Evolutionary conservation across 2,797 vertebrate genomes (phyloP), one percentile per base, ranked within the genome.

Genomic region (Pristis pectinata): DNA sequence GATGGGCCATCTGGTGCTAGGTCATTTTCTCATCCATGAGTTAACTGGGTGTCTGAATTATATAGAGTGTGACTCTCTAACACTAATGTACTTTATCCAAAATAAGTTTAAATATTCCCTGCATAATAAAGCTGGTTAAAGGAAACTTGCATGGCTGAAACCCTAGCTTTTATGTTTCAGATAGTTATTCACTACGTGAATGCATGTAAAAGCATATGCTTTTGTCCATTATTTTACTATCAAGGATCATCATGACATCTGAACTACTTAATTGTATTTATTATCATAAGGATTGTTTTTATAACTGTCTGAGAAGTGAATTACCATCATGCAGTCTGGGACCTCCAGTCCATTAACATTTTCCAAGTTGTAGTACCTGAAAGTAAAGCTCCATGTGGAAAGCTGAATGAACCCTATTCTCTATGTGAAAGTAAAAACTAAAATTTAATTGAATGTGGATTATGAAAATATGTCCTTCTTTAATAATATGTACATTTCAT

Each of bases 401-500:
- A 41, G n/a, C 1, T 41, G 19, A 37, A 41, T 37, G n/a, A 37
- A 34, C 30, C 34, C 53, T 87, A 34, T 87, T 87, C 4, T 59
- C 53, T 17, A 41, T 37, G 13, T 22, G 19, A 67, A 37, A 67
- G n/a, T 37, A 37, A 91, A n/a, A 67, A 91, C 34, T 53, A 76
- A 72, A n/a, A 19, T 34, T 15, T 41, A 27, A 74, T 94, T 53
- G 41, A 94, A 94, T 34, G 4, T 94, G 44, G 76, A 76, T 53
- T 74, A 92, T 76, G 70, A n/a, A 34, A n/a, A 37, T 1, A 9
- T 89, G 56, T 64, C 34, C 59, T n/a, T 13, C 19, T 41, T 64
- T 94, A 94, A 30, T 93, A 53, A 76, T n/a, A 6, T 49, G 70
- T 30, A 74, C 6, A 94, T 94, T 94, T 94, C 41, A 53, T 74